phyloP scores from a whole-genome alignment of 1,140 invertebrate species.

The Mya arenaria region DNA sequence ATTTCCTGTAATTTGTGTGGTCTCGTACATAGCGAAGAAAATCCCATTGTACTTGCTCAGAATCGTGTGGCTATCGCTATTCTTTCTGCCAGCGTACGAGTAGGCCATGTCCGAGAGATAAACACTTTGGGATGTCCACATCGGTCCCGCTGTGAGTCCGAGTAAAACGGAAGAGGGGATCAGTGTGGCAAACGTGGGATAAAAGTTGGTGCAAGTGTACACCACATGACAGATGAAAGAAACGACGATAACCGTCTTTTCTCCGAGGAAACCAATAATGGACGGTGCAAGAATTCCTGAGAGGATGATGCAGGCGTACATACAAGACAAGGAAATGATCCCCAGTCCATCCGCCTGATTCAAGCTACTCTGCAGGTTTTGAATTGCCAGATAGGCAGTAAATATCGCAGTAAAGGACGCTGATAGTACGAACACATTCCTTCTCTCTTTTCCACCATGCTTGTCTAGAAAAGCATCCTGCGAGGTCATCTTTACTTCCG shows the following conservation, averaged over 20 bases:
- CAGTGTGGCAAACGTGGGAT: constrained; percentile 68
- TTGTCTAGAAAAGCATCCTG: neutral
- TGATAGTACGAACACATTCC: constrained; percentile 61
- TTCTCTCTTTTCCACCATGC: constrained; percentile 6
- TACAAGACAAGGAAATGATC: constrained; percentile 54
- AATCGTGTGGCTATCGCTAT: constrained; percentile 42
- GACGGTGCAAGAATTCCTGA: constrained; percentile 66
- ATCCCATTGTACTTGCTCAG: constrained; percentile 69
- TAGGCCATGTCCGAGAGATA: constrained; percentile 54
- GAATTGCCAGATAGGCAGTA: constrained; percentile 71
- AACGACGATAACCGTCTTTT: constrained; percentile 63
- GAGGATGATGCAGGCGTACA: constrained; percentile 63
- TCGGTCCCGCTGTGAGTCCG: constrained; percentile 63
- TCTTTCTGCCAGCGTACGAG: constrained; percentile 20
- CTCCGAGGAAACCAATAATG: constrained; percentile 64
- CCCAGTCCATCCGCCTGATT: constrained; percentile 68
- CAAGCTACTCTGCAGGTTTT: constrained; percentile 77
- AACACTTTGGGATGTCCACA: constrained; percentile 70
- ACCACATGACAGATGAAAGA: constrained; percentile 61
- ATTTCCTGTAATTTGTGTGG: constrained; percentile 67
- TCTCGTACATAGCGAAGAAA: constrained; percentile 66
- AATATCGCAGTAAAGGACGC: constrained; percentile 66
- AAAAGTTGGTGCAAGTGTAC: constrained; percentile 80
- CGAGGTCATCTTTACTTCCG: no score
- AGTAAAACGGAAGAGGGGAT: constrained; percentile 66